phyloP scores from a whole-genome alignment of 2,888 invertebrate genomes.

The Trichopria drosophilae region DNA sequence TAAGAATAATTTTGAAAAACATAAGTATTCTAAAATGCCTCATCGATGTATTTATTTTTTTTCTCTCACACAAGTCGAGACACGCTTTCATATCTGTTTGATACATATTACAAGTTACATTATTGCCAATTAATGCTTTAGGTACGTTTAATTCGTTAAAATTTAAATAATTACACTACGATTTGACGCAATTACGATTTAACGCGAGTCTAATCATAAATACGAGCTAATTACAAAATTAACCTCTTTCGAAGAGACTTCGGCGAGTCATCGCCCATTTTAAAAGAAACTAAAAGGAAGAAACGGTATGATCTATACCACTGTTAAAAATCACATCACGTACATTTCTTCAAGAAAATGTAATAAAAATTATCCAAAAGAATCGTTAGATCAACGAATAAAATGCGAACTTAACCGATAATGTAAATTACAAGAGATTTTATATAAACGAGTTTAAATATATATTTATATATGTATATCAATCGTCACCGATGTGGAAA shows the following conservation, averaged over 20 bases:
- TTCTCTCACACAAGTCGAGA: conserved; percentile 35
- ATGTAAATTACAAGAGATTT: too few species aligned
- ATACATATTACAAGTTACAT: conserved; percentile 40
- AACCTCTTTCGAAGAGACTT: conserved; percentile 39
- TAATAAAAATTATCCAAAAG: too few species aligned
- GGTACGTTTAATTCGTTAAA: conserved; percentile 33
- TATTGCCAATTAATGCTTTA: conserved; percentile 37
- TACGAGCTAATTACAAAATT: conserved; percentile 59
- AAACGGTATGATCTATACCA: conserved; percentile 28
- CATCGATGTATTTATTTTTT: conserved; percentile 38
- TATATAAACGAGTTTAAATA: too few species aligned
- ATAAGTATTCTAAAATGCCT: conserved; percentile 27
- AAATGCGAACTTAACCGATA: too few species aligned
- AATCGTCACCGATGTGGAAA: not conserved
- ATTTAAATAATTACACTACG: conserved; percentile 49
- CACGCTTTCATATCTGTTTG: conserved; percentile 33
- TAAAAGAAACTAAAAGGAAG: too few species aligned
- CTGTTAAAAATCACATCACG: too few species aligned
- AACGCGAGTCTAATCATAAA: conserved; percentile 45
- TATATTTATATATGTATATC: too few species aligned
- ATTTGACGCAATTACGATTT: conserved; percentile 38
- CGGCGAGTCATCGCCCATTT: conserved; percentile 27
- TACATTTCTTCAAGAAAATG: too few species aligned
- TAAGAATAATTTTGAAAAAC: conserved; percentile 30
- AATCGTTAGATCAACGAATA: too few species aligned